Evolutionary conservation across 1,140 invertebrate species (phyloP).

Genomic region (Xylocopa sonorina): DNA sequence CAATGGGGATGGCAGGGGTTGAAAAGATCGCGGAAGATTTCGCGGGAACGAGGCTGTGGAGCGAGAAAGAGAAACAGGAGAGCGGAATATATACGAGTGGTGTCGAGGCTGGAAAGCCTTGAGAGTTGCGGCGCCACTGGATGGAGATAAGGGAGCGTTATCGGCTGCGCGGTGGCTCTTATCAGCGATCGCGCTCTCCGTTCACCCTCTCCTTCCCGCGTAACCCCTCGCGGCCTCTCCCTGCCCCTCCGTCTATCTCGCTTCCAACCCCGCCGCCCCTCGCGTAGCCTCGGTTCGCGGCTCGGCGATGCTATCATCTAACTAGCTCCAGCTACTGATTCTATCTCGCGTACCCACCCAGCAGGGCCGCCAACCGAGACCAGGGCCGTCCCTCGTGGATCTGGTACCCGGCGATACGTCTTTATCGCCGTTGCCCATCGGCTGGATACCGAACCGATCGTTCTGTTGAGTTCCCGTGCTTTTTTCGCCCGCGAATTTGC

Average conservation of each 20-base stretch:
- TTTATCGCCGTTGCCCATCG: slow-evolving; percentile 52
- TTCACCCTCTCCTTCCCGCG: slow-evolving; percentile 48
- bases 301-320: slow-evolving; percentile 81
- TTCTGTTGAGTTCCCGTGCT: not conserved
- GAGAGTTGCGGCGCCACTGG: slow-evolving; percentile 82
- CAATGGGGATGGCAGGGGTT: not conserved
- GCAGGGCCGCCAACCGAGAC: slow-evolving; percentile 75
- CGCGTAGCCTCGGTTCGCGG: slow-evolving; percentile 76
- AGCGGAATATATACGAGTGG: slow-evolving; percentile 51
- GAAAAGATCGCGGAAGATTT: slow-evolving; percentile 48
- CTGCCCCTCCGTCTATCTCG: slow-evolving; percentile 47
- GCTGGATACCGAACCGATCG: too few species aligned
- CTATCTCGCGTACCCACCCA: slow-evolving; percentile 80
- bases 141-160: slow-evolving; percentile 81
- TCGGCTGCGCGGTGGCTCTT: slow-evolving; percentile 79
- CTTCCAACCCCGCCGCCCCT: slow-evolving; percentile 42
- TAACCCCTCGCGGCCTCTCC: slow-evolving; percentile 39
- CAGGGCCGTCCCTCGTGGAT: slow-evolving; percentile 73
- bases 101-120: slow-evolving; percentile 74
- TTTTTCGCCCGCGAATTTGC: not conserved
- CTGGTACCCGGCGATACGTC: slow-evolving; percentile 50
- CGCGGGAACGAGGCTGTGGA: slow-evolving; percentile 50
- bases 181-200: slow-evolving; percentile 78
- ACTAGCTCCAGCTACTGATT: slow-evolving; percentile 83
- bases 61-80: not conserved